phyloP scores from a whole-genome alignment of 23 tunicate species.

The Styela plicata region DNA sequence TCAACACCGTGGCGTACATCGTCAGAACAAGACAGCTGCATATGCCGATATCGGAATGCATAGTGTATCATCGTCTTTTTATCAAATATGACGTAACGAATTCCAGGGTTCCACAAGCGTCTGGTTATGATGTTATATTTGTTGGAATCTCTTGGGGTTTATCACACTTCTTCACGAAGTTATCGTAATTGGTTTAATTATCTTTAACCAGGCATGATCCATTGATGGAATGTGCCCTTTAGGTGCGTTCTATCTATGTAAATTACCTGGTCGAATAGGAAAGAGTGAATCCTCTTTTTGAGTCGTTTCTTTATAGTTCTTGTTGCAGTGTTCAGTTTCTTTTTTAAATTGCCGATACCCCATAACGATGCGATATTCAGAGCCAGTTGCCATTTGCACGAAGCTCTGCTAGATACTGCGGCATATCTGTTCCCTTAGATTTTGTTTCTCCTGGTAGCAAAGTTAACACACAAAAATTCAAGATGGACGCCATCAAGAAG shows the following conservation, averaged over 20 bases:
- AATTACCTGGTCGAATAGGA: no score
- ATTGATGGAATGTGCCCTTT: no score
- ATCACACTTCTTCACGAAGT: no score
- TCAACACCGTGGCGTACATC: no score
- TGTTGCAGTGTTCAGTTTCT: neutral
- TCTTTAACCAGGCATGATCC: no score
- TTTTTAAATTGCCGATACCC: neutral
- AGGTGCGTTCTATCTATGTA: no score
- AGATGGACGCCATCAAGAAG: conserved; percentile 99
- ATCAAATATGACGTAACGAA: neutral
- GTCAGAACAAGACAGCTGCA: neutral
- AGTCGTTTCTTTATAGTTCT: neutral
- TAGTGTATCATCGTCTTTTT: neutral
- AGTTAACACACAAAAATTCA: neutral
- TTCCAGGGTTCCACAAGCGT: neutral
- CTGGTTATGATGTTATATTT: neutral
- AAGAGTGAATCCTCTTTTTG: no score
- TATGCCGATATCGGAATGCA: neutral
- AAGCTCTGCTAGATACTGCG: neutral
- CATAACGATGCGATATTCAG: neutral
- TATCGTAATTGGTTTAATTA: no score
- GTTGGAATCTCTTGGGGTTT: neutral
- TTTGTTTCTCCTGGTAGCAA: neutral
- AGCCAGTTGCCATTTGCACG: neutral
- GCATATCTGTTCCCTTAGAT: neutral